Evolutionary conservation across 2,888 invertebrate genomes (phyloP), one percentile per base, ranked within the genome.

Genomic region (Zygaena filipendulae): DNA sequence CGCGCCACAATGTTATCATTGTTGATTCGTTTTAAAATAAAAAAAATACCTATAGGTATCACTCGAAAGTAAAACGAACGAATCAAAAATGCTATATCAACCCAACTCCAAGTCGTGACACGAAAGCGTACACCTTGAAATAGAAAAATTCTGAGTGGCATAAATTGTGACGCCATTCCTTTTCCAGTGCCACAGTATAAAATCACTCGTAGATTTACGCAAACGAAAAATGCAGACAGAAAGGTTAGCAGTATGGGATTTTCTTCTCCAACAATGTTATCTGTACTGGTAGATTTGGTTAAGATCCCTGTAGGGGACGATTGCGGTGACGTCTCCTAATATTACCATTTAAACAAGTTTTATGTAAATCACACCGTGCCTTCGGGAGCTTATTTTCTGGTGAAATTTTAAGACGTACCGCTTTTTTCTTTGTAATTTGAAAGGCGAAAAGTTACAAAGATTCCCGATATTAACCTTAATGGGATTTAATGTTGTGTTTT

Each of bases 301-400:
- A 43, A 56, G 56, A 54, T 48, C 49, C 49, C 48, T 48, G 47
- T 45, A 52, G 52, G 53, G 51, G 49, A 54, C 53, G 59, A 59
- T 56, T 59, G 62, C 51, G 63, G 61, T 70, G 75, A 74, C 70
- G 62, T 71, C 69, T 64, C 59, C 70, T 72, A 77, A 77, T 77
- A 77, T 77, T 77, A 77, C 72, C 77, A 77, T 77, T 77, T 77
- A 77, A 74, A 77, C 77, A 77, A 75, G 74, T 77, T 77, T 77
- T 77, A 77, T 77, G 77, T 74, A 74, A 77, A 77, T 77, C 67
- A 55, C 49, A 40, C 33, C 46, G 60, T 52, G 60, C 54, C 57
- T 56, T 52, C 49, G 54, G 58, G 55, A 71, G 63, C 64, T 70
- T 70, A 74, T 72, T 69, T 71, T 69, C 59, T 56, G 54, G 49